Evolutionary conservation across 1,140 invertebrate species (phyloP).

Genomic region (Drosophila burlai): DNA sequence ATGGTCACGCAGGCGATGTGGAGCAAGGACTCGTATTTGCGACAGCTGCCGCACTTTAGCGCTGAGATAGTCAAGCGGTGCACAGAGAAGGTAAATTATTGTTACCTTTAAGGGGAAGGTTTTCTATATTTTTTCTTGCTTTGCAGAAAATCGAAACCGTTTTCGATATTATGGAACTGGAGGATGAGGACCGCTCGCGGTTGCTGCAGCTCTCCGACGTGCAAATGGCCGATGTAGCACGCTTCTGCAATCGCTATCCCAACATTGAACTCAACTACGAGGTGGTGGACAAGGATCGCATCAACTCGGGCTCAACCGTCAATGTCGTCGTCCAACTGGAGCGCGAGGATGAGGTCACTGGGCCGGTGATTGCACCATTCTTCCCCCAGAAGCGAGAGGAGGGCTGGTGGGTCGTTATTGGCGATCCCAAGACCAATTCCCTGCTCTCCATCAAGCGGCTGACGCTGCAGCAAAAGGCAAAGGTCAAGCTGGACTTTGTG

Average conservation of each 20-base stretch:
- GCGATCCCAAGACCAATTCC: constrained; percentile 97
- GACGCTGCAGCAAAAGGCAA: constrained; percentile 96
- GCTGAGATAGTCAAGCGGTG: constrained; percentile 96
- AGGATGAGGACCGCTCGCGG: constrained; percentile 96
- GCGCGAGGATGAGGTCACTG: constrained; percentile 98
- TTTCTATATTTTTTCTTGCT: constrained; percentile 30
- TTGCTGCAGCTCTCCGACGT: constrained; percentile 93
- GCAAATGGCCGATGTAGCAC: constrained; percentile 98
- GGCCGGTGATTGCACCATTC: constrained; percentile 98
- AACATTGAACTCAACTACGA: constrained; percentile 99
- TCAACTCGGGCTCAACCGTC: constrained; percentile 92
- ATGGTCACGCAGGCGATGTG: constrained; percentile 99
- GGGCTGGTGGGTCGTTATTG: constrained; percentile 99
- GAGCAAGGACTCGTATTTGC: constrained; percentile 98
- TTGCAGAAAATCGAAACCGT: constrained; percentile 95
- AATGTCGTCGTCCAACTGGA: constrained; percentile 97
- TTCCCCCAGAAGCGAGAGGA: constrained; percentile 99
- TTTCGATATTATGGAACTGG: constrained; percentile 99
- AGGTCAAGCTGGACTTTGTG: constrained; percentile 97
- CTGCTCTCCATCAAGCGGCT: constrained; percentile 98
- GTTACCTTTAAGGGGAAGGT: too few species aligned
- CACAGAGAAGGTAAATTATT: constrained; percentile 89
- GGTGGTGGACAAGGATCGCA: constrained; percentile 92
- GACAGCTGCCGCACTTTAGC: constrained; percentile 98
- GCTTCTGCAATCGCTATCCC: constrained; percentile 99